phyloP scores from a whole-genome alignment of 2,113 vertebrate genomes.

The Pogonocichla stellata region DNA sequence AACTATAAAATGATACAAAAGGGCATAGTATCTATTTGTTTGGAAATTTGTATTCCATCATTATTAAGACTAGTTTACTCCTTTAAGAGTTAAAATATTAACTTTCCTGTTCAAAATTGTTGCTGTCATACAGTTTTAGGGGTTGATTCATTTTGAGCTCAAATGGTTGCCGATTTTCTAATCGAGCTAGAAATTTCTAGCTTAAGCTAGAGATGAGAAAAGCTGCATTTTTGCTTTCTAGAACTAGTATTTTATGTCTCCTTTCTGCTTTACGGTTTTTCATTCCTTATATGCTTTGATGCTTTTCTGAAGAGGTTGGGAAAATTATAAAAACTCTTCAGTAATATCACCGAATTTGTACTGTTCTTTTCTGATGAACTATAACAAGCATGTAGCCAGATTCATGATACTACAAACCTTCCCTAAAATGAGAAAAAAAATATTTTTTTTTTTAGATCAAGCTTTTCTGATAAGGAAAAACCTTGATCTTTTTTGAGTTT shows the following conservation, averaged over 20 bases:
- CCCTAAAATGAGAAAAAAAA: neutral
- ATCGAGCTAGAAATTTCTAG: neutral
- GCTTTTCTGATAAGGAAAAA: neutral
- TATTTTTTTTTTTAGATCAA: neutral
- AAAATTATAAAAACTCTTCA: neutral
- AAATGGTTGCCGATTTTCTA: neutral
- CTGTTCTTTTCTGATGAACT: neutral
- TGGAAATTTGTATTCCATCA: neutral
- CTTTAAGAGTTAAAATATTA: neutral
- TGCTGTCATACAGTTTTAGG: neutral
- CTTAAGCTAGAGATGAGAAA: neutral
- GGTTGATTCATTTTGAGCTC: neutral
- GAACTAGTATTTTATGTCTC: neutral
- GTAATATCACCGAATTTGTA: neutral
- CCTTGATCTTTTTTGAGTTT: neutral
- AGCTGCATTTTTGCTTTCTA: neutral
- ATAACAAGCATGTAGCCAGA: neutral
- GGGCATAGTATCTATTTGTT: neutral
- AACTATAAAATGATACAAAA: neutral
- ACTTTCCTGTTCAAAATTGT: neutral
- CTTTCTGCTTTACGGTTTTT: neutral
- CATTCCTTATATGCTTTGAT: neutral
- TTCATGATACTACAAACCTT: neutral
- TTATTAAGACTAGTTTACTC: neutral
- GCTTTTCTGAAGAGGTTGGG: neutral